Base-by-base conservation (phyloP, 2,888 invertebrate genomes). In the Galeruca laticollis region DNA sequence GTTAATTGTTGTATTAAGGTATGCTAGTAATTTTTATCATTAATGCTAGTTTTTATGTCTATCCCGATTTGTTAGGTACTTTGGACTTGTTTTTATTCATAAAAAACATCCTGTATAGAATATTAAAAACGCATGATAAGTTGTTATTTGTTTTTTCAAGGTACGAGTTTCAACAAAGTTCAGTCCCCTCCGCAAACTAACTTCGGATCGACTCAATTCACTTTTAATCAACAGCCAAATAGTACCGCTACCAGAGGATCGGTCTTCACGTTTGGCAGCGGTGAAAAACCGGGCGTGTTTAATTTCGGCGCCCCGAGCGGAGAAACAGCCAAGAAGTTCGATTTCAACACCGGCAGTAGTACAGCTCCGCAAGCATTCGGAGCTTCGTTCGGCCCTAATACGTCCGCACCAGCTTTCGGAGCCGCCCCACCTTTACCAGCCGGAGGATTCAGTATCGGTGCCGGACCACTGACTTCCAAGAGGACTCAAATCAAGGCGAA, bases 401-500 rank as follows among this genome's bases (percentile, higher is more conserved):
- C 70, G 33, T 35, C 43, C 5, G 26, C 67, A 1, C 60, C 70
- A 2, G 52, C 62, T 5, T 73, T 74, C 49, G 74, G 73, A 11
- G 67, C 75, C 56, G 37, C 54, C 1, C 57, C 61, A 8, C 33
- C 33, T 10, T 13, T 52, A 10, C 43, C 31, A 11, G 51, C 68
- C 1, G 80, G 84, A 59, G 87, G 86, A 85, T 88, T 88, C 73
- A 88, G 84, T 76, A 88, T 88, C 70, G 88, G 88, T 11, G 82
- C 85, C 1, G 87, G 87, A 13, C 69, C 79, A 9, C 68, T 85
- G 82, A 8, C 85, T 79, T 82, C 84, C n/a, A 82, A 82, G 51
- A 81, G 87, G 61, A 78, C 83, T 5, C 78, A 78, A 40, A 78
- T 82, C 47, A 84, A 86, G 57, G 77, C 82, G 10, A 83, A 86